Evolutionary conservation across 2,113 vertebrate species (phyloP), one percentile per base, ranked within the genome.

Genomic region (Pedetes capensis): DNA sequence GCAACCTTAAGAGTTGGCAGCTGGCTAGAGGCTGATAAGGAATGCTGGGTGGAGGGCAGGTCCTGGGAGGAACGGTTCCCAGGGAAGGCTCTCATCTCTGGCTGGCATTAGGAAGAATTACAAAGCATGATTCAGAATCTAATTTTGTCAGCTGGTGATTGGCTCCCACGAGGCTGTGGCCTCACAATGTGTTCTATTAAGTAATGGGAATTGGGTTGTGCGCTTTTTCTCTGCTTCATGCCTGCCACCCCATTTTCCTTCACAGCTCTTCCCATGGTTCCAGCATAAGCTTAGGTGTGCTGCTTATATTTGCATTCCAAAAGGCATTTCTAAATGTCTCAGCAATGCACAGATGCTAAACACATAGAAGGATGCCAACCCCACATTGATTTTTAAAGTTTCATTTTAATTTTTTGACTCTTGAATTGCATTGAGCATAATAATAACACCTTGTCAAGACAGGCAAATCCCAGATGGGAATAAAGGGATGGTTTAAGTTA

Each of bases 101-200:
- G 95, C 98, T 98, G 98, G 98, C 98, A 98, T 91, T 97, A 74
- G 95, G 89, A 97, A 11, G 61, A 98, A 97, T 97, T 98, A 95
- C 97, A 97, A 97, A 98, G 97, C 97, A 98, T 98, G 98, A 99
- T 98, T 99, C 98, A 98, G 98, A 98, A 87, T 97, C 98, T 98
- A 98, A 98, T 98, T 98, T 97, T 98, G 98, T 98, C 98, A 96
- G 85, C 94, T 96, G 95, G 97, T 76, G 98, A 98, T 98, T 97
- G 98, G 97, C 98, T 98, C 97, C 97, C 97, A 97, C 66, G 95
- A 98, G 97, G 96, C 91, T 64, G 95, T 97, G 97, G 98, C 96
- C 97, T 96, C 97, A 97, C 98, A 98, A 89, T 97, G 93, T 96
- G 96, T 96, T 98, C 96, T 84, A 93, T 96, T 94, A 95, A 98